These are phyloP conservation scores for Mormyrus hasselquistii DNA, from an alignment of 2,797 vertebrate genomes.

Conservation along the genomic window DNA sequence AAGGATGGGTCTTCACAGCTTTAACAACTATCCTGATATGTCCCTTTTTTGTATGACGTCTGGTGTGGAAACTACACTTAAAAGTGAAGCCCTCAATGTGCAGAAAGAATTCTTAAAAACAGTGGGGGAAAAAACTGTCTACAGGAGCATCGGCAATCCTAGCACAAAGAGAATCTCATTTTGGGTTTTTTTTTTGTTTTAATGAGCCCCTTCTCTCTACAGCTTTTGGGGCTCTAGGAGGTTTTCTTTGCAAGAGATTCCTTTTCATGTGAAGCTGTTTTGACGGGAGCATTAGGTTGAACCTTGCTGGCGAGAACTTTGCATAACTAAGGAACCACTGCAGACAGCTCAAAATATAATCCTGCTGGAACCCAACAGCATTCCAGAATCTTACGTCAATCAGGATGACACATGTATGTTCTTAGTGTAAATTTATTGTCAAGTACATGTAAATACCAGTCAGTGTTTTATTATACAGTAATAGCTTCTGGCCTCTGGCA, in stretches of 20 bases:
- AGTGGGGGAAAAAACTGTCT: constrained; percentile 39
- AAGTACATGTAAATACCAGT: not conserved
- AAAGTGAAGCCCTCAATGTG: constrained; percentile 42
- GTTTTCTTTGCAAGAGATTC: constrained; percentile 32
- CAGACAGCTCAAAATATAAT: constrained; percentile 3
- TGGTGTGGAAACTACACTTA: constrained; percentile 37
- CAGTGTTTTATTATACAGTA: not conserved
- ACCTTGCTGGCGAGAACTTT: constrained; percentile 11
- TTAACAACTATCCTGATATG: not conserved
- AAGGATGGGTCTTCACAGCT: not conserved
- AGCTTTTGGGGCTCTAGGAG: constrained; percentile 26
- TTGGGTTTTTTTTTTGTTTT: constrained; percentile 27
- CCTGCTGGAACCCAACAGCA: not conserved
- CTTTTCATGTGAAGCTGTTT: constrained; percentile 40
- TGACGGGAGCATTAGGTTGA: constrained; percentile 24
- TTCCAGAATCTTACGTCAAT: not conserved
- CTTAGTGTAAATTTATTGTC: not conserved
- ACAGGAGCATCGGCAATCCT: constrained; percentile 37
- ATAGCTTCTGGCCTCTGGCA: not conserved
- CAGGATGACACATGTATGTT: not conserved
- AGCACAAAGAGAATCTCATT: constrained; percentile 43
- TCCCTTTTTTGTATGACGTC: constrained; percentile 36
- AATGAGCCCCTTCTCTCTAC: constrained; percentile 40
- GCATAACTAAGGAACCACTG: not conserved
- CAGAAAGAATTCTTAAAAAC: constrained; percentile 38